Base-by-base conservation (phyloP, 2,888 invertebrate species). In the Endomychus coccineus region DNA sequence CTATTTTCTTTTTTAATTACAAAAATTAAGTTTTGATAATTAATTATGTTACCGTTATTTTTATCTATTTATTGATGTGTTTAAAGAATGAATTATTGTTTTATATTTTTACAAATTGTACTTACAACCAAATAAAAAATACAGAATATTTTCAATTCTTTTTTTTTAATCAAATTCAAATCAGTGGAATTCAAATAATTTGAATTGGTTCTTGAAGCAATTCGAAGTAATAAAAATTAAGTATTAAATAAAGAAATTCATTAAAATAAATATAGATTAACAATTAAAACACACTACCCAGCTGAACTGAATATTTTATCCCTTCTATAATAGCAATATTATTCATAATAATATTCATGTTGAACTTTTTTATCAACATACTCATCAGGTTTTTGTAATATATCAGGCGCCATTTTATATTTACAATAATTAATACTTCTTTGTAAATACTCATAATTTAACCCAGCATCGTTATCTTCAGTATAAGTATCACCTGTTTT, bases 381-480 rank as follows among this genome's bases (percentile, higher is more conserved):
- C 42, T 70, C 69, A 51, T 73, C 73, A 27, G 75, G 73, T 51
- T 75, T 75, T 53, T 75, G 73, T 45, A 76, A 71, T 5, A 74
- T 68, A 57, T 71, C 69, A 1, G 71, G 69, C 16, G 72, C 71
- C 50, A 71, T 70, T 53, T 75, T 75, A 51, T 71, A 71, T 44
- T 71, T 70, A 21, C 71, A 69, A 50, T 76, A 71, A 30, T 72
- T 70, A 43, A 78, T 76, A 50, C 75, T 71, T 23, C 74, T 69
- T 46, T 78, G 77, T 25, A 83, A 63, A 29, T 79, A 75, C 13
- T 77, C 74, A 56, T 74, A 81, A 54, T 73, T 78, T 21, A 83
- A 66, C 1, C 78, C 74, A 1, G 81, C 74, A 58, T 80, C 79
- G 46, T 64, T 67, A 52, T 75, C 75, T 49, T 76, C 74, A 12